A percentile compares a stretch with the other conserved stretches of the same genome.
Conservation (phyloP, 1,140 invertebrate genomes). For the Drosophila setifemur region DNA sequence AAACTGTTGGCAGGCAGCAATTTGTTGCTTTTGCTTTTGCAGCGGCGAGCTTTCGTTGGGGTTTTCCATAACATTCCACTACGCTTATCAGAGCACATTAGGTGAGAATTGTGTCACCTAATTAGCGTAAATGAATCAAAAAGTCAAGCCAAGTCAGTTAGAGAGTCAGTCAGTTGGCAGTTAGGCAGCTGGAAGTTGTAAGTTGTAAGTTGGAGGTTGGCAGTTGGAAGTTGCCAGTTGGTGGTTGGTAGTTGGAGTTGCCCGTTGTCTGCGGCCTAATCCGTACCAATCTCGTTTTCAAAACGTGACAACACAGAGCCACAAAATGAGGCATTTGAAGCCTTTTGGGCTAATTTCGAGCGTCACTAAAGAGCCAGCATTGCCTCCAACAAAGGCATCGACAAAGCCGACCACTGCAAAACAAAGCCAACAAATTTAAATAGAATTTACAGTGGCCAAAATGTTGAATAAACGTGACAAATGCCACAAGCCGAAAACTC, state of each 20-base stretch:
- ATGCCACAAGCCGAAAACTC: constrained; percentile 18
- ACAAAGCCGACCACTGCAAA: constrained; percentile 5
- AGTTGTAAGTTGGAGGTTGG: neutral
- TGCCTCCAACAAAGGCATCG: neutral
- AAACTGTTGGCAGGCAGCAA: constrained; percentile 62
- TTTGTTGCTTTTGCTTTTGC: constrained; percentile 54
- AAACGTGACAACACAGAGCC: constrained; percentile 65
- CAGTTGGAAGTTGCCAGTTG: neutral
- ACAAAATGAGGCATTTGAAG: constrained; percentile 55
- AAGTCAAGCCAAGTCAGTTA: constrained; percentile 48
- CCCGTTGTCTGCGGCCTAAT: constrained; percentile 45
- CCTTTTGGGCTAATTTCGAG: constrained; percentile 58
- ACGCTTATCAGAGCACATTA: constrained; percentile 78
- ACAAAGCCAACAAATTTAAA: constrained; percentile 41
- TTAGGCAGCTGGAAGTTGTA: too few species aligned
- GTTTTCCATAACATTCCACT: constrained; percentile 53
- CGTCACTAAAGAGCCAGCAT: constrained; percentile 26
- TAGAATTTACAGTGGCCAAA: constrained; percentile 42
- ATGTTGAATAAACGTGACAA: constrained; percentile 50
- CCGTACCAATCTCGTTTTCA: constrained; percentile 57
- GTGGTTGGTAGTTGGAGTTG: neutral
- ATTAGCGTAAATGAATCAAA: constrained; percentile 82
- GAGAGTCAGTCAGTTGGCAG: neutral
- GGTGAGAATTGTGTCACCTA: constrained; percentile 82
- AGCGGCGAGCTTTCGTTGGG: constrained; percentile 3